Evolutionary conservation across 2,888 invertebrate genomes (phyloP).

Genomic region (Lutraria lutraria): DNA sequence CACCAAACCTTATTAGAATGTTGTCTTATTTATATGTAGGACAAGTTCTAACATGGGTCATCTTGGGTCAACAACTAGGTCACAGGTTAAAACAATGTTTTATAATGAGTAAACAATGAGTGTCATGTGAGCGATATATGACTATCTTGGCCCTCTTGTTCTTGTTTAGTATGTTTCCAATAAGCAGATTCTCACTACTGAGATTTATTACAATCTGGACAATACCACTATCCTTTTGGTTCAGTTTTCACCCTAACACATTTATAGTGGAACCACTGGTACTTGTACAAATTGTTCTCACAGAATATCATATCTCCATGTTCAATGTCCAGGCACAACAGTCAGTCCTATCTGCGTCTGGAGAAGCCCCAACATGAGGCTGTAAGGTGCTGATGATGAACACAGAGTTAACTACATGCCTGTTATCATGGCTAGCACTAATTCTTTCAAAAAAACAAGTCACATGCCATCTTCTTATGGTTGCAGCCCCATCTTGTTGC

Average conservation of each 20-base stretch:
- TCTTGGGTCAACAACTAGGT: too few relatives aligned
- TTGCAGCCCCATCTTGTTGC: not conserved
- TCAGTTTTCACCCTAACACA: too few relatives aligned
- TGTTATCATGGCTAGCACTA: not conserved
- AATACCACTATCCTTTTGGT: constrained; percentile 59
- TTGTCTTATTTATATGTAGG: too few relatives aligned
- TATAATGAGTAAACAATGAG: too few relatives aligned
- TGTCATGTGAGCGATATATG: too few relatives aligned
- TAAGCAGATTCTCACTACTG: not conserved
- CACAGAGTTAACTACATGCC: too few relatives aligned
- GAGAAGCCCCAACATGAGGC: constrained; percentile 45
- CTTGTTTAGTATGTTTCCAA: too few relatives aligned
- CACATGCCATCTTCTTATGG: not conserved
- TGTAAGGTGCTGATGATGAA: not conserved
- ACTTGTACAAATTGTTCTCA: constrained; percentile 44
- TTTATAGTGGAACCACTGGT: constrained; percentile 52
- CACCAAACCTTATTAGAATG: too few relatives aligned
- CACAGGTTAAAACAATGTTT: too few relatives aligned
- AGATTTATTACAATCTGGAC: constrained; percentile 41
- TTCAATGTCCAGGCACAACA: constrained; percentile 38
- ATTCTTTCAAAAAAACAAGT: not conserved
- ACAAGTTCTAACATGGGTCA: too few relatives aligned
- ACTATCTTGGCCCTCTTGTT: too few relatives aligned
- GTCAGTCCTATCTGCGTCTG: constrained; percentile 42
- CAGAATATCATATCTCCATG: constrained; percentile 50